Conservation (phyloP, 2,113 vertebrate species). For the Python bivittatus region DNA sequence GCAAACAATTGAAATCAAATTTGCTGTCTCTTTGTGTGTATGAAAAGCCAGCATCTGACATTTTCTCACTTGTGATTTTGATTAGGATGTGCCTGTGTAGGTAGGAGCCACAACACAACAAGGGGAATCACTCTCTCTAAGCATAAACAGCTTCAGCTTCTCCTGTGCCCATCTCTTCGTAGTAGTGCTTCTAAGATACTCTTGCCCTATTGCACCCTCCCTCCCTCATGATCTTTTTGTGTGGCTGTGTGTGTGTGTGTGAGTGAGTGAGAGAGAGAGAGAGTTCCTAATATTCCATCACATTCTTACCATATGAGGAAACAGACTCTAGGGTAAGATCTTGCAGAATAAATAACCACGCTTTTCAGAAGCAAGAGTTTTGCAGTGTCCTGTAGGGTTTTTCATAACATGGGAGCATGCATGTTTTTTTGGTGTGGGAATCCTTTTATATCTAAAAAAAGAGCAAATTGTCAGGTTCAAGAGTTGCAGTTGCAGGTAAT, state of each 20-base stretch:
- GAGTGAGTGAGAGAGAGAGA: neutral
- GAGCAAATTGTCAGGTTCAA: neutral
- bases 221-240: neutral
- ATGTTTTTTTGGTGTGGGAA: neutral
- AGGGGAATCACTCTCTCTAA: neutral
- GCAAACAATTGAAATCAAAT: neutral
- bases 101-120: neutral
- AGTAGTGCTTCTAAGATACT: neutral
- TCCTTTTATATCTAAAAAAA: neutral
- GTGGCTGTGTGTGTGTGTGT: neutral
- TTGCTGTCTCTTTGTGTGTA: neutral
- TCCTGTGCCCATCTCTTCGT: neutral
- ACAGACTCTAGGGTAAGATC: neutral
- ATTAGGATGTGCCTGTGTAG: neutral
- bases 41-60: neutral
- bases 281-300: neutral
- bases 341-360: neutral
- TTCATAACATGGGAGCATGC: neutral
- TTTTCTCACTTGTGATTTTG: neutral
- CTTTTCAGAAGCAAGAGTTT: neutral
- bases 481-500: neutral
- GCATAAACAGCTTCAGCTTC: neutral
- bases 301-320: neutral
- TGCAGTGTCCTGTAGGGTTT: neutral
- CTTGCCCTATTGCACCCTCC: neutral